Evolutionary conservation across 2,797 vertebrate species (phyloP), one percentile per base, ranked within the genome.

Genomic region (Gallinago stenura): DNA sequence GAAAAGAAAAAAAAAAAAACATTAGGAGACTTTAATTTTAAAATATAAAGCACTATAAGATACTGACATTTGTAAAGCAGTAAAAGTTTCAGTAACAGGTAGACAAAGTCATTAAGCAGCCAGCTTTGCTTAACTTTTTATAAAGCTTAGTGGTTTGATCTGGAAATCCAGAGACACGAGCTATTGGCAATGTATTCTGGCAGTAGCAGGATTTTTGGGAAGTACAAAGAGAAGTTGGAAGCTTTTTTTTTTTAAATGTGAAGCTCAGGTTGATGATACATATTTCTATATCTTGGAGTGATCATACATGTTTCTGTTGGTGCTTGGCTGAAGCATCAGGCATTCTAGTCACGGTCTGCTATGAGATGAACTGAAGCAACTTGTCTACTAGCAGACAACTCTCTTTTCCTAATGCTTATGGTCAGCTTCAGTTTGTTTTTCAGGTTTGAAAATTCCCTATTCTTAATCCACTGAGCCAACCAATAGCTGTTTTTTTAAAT

Each of bases 291-390:
- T 71, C 13, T 18, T 53, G 51, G 15, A 58, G 41, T 19, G n/a
- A 78, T 19, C 18, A 19, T 43, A 45, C 4, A 1, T 0, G 0
- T 48, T 91, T 48, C 51, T 58, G 0, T 57, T 57, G n/a, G 33
- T 70, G 31, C 45, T 18, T 87, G 53, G 31, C 60, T 60, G 58
- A 83, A 65, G 7, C 43, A 5, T 31, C 25, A 21, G 51, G 28
- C 15, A 2, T 7, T 6, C 60, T 35, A 9, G 5, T 66, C 12
- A 26, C 4, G 20, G 11, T 45, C 33, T 12, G 15, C 77, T 54
- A 0, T 30, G 53, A 90, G 20, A 26, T 17, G 66, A 46, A 13
- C 30, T 60, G 53, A 51, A 57, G 25, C 20, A 62, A 20, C 22
- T 79, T 39, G 15, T 24, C 31, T 62, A 1, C 24, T 78, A 18